Base-by-base conservation (phyloP, 2,797 vertebrate species). In the Cirrhinus molitorella region DNA sequence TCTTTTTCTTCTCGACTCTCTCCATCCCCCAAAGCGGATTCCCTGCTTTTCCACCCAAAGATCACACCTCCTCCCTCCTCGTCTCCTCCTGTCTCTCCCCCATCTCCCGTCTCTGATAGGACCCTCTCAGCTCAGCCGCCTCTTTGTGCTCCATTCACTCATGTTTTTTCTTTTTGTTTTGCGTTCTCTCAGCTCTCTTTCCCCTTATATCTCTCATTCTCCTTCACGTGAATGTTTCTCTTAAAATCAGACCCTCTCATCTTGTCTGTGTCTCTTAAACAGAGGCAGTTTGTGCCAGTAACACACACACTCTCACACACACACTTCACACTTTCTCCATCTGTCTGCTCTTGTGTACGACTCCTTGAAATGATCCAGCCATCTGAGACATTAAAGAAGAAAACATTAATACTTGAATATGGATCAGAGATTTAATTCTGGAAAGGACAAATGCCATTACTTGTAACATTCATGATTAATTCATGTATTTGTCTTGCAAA, bases 21-120 rank as follows among this genome's bases (percentile, higher is more conserved):
- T 85, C 85, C 61, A 68, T 49, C 84, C 91, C 91, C 91, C 91
- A 89, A 91, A 92, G 88, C 88, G 86, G 87, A 90, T 91, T 90
- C 91, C 88, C 90, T 93, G 90, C 88, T 80, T 78, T 51, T 53
- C 81, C 84, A 85, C 80, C 85, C 84, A 79, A 59, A 79, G 65
- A 93, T 94, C 91, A 85, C 87, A 87, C 85, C 86, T 83, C 87
- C 87, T 83, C 84, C 83, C 49, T 68, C 79, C 84, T 85, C 81
- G 79, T 80, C 86, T 85, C 75, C 65, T 70, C 80, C 81, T 57
- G 70, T 90, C 90, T 90, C 89, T 91, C 91, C 84, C 84, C 80
- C 79, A 40, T 79, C 59, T 63, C 61, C 61, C 66, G 51, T 74
- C 43, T 70, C 81, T 81, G 61, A 82, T 34, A 85, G 81, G 73